Percentiles rank a stretch among this genome's conserved stretches.
Conservation (phyloP, 92 coral and sea anemone genomes). For the Porites evermanni region DNA sequence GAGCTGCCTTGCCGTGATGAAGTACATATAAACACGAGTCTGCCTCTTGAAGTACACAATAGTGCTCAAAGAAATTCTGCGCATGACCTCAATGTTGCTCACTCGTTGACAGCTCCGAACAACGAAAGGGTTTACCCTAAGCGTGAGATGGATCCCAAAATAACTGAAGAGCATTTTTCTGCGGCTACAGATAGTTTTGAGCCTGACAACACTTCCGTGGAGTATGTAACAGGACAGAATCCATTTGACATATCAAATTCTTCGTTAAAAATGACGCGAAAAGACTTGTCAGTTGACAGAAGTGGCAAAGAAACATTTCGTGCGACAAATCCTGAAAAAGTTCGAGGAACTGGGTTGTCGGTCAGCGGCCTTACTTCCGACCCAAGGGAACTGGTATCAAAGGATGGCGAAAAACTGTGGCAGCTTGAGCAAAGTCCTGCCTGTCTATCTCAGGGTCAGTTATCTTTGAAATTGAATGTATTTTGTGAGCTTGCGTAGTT, state of each 20-base stretch:
- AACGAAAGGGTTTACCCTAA: background rate
- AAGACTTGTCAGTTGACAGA: slow-evolving; percentile 9
- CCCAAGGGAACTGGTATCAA: background rate
- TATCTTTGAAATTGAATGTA: too few species aligned
- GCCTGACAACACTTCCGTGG: background rate
- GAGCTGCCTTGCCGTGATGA: slow-evolving; percentile 34
- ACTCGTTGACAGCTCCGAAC: background rate
- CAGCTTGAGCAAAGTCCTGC: background rate
- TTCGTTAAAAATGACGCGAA: slow-evolving; percentile 3
- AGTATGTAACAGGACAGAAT: background rate
- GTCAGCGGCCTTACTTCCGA: background rate
- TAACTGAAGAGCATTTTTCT: background rate
- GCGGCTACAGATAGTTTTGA: background rate
- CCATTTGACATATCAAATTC: background rate
- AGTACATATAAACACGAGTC: slow-evolving; percentile 6
- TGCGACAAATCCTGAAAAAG: background rate
- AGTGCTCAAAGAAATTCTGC: background rate
- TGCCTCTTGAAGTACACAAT: background rate
- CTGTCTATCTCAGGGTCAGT: background rate
- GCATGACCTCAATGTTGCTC: background rate
- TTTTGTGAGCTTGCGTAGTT: too few species aligned
- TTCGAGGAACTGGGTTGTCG: background rate
- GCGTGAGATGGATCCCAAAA: background rate
- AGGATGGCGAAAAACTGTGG: background rate
- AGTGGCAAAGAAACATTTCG: background rate